Evolutionary conservation across 2,797 vertebrate species (phyloP).

Genomic region (Chelonia mydas): DNA sequence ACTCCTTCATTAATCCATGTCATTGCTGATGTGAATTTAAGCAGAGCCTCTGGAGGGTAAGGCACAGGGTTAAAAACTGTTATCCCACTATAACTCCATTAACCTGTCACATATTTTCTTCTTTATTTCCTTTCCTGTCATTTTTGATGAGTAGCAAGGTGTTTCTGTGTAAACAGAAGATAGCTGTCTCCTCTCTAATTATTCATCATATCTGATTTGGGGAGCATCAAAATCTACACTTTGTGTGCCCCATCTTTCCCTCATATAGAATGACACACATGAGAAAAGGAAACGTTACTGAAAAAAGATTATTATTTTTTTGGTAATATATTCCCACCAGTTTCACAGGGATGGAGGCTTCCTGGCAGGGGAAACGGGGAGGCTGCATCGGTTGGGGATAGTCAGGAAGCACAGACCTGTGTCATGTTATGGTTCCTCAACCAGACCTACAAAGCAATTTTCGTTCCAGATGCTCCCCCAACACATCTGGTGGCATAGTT

Average conservation of each 20-base stretch:
- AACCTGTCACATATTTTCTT: not conserved
- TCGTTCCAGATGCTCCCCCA: not conserved
- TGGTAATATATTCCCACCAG: not conserved
- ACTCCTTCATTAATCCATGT: not conserved
- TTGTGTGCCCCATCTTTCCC: not conserved
- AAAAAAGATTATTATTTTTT: not conserved
- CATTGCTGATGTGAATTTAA: not conserved
- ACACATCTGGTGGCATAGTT: not conserved
- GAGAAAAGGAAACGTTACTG: not conserved
- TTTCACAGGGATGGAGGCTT: not conserved
- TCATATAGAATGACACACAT: not conserved
- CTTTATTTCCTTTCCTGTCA: not conserved
- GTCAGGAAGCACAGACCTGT: not conserved
- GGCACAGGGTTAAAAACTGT: conserved; percentile 11
- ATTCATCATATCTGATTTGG: not conserved
- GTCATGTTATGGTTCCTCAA: not conserved
- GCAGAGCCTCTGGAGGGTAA: not conserved
- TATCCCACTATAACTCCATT: fast-evolving
- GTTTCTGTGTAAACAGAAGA: not conserved
- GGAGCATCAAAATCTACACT: not conserved
- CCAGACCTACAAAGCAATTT: not conserved
- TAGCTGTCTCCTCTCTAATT: not conserved
- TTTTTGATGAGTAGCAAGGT: fast-evolving
- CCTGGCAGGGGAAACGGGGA: not conserved
- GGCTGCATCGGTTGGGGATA: not conserved